Conservation (phyloP, 2,888 invertebrate species). For the Sympetrum striolatum region DNA sequence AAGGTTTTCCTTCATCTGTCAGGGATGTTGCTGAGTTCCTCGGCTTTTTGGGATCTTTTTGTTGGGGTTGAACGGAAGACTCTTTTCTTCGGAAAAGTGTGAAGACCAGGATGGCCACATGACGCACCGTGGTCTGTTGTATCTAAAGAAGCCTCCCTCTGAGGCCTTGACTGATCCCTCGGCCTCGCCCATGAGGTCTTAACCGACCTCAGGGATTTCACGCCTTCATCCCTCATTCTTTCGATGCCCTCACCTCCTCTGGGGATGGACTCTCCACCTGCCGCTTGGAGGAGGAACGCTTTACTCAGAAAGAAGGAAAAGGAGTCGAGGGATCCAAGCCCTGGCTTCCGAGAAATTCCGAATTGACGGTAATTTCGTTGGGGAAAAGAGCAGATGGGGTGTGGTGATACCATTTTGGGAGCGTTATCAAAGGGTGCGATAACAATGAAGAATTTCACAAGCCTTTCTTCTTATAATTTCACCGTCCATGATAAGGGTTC, state of each 20-base stretch:
- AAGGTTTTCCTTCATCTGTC: background rate
- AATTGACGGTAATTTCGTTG: background rate
- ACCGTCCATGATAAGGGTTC: too few species aligned
- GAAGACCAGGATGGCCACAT: too few species aligned
- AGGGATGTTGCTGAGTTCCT: background rate
- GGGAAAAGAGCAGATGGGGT: background rate
- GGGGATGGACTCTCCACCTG: background rate
- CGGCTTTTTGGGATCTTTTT: background rate
- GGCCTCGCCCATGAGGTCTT: background rate
- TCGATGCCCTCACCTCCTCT: background rate
- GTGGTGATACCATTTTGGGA: background rate
- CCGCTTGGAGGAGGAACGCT: background rate
- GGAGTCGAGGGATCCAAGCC: background rate
- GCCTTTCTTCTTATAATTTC: background rate
- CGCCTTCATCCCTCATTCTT: background rate
- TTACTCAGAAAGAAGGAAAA: conserved; percentile 9
- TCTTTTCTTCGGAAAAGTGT: too few species aligned
- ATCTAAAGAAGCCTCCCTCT: background rate
- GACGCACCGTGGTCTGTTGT: background rate
- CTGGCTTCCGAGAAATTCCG: background rate
- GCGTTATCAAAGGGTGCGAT: background rate
- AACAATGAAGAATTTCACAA: background rate
- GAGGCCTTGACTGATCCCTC: background rate
- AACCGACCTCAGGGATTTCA: background rate
- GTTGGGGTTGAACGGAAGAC: background rate